A percentile compares a stretch with the other conserved stretches of the same genome.
These are phyloP conservation scores for Diadromus collaris DNA, from an alignment of 2,888 invertebrate genomes.

Conservation along the genomic window DNA sequence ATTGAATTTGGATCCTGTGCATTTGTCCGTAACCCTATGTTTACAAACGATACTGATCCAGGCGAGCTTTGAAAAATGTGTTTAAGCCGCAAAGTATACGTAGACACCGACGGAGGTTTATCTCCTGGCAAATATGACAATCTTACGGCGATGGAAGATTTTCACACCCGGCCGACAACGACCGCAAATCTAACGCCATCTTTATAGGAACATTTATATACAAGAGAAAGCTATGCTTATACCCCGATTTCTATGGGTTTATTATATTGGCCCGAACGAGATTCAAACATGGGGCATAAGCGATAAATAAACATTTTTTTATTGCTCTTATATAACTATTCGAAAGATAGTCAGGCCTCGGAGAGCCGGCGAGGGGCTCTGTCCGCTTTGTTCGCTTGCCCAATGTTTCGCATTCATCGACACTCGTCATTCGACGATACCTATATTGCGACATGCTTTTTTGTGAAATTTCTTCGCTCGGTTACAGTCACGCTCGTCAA, in stretches of 20 bases:
- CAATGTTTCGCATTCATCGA: constrained; percentile 38
- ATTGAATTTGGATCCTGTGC: constrained; percentile 28
- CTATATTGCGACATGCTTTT: constrained; percentile 61
- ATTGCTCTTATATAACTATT: neutral
- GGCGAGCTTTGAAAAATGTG: too few species aligned
- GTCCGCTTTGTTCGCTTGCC: constrained; percentile 7
- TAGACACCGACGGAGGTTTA: neutral
- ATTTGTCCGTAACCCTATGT: neutral
- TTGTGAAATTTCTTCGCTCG: constrained; percentile 41
- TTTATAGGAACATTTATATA: neutral
- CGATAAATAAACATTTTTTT: neutral
- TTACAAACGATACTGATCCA: too few species aligned
- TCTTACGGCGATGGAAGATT: neutral
- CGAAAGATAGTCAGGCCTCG: neutral
- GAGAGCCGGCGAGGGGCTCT: constrained; percentile 16
- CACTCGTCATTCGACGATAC: constrained; percentile 23
- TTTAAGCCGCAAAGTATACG: too few species aligned
- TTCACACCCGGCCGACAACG: neutral
- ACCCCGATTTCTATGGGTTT: neutral
- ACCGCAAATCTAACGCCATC: neutral
- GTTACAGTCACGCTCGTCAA: constrained; percentile 19
- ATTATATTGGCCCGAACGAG: neutral
- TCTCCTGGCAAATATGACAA: neutral
- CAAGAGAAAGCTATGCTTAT: neutral
- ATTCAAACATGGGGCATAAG: neutral